Percentiles rank a stretch among this genome's conserved stretches.
Conservation (phyloP, 1,140 invertebrate species). For the Proales similis region DNA sequence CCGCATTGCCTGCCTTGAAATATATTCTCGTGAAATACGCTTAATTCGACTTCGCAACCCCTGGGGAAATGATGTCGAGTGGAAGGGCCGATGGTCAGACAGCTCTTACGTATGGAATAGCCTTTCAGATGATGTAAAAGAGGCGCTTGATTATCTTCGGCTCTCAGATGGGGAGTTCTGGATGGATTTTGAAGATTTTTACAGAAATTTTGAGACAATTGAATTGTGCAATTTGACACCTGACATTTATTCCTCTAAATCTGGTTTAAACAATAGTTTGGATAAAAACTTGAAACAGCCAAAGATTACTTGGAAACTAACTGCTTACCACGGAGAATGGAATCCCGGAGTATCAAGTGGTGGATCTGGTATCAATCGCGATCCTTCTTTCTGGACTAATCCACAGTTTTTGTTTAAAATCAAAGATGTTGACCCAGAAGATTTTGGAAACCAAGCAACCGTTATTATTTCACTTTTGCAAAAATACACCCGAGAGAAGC, state of each 20-base stretch:
- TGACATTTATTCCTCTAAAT: conserved; percentile 9
- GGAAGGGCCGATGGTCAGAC: conserved; percentile 67
- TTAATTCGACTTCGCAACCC: conserved; percentile 82
- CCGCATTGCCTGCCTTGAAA: conserved; percentile 56
- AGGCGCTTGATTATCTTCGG: conserved; percentile 64
- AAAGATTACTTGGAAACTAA: conserved; percentile 28
- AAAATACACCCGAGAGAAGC: conserved; percentile 32
- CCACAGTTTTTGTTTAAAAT: conserved; percentile 33
- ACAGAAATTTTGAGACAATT: conserved; percentile 24
- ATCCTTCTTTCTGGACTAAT: conserved; percentile 34
- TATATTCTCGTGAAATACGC: conserved; percentile 14
- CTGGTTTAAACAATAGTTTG: no score
- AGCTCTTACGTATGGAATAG: conserved; percentile 64
- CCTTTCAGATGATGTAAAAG: conserved; percentile 78
- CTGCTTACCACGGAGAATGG: conserved; percentile 33
- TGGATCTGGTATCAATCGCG: conserved; percentile 12
- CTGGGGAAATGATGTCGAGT: conserved; percentile 95
- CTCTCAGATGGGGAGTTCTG: conserved; percentile 38
- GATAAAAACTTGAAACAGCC: not conserved
- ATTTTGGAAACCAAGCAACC: conserved; percentile 41
- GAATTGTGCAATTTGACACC: conserved; percentile 35
- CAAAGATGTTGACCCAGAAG: conserved; percentile 8
- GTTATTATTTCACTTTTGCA: conserved; percentile 23
- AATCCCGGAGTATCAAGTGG: conserved; percentile 20
- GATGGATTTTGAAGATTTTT: conserved; percentile 38